Evolutionary conservation across 2,888 invertebrate genomes (phyloP), one percentile per base, ranked within the genome.

Genomic region (Drosophila meridiana): DNA sequence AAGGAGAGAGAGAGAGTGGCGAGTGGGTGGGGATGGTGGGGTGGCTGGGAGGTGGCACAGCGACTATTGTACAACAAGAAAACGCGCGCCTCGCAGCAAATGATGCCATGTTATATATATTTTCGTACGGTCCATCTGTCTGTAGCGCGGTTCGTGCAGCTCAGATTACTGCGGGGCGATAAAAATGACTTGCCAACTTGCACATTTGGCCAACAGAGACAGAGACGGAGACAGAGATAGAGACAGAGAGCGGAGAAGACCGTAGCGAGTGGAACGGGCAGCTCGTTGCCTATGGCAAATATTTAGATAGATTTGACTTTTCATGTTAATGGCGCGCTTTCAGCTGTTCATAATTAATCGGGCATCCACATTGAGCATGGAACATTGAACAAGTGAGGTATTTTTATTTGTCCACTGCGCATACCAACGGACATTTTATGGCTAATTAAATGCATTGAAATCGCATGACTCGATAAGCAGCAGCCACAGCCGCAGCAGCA

Each of bases 271-370:
- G 68, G 73, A 43, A 8, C 71, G 76, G 67, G 70, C 73, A 70
- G 65, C 62, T 74, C 61, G 73, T 70, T 78, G 85, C 79, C 85
- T 73, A 62, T 83, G 81, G 80, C 89, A 87, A 87, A 87, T 89
- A 89, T 87, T 87, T 87, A 89, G 89, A 87, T 87, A 87, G 89
- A 87, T 85, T 85, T 87, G 87, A 87, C 89, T 87, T 89, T 87
- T 89, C 87, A 87, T 87, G 87, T 87, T 87, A 87, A 87, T 87
- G 87, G 89, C 89, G 89, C 85, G 86, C 87, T 87, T 89, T 89
- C 87, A 87, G 87, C 87, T 87, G 87, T 87, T 87, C 85, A 87
- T 89, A 87, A 87, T 87, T 87, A 87, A 87, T 87, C 87, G 87
- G 83, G 80, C 89, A 82, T 87, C 87, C 87, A 76, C 82, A 76